Base-by-base conservation (phyloP, 2,888 invertebrate genomes). In the Chloromyia formosa region DNA sequence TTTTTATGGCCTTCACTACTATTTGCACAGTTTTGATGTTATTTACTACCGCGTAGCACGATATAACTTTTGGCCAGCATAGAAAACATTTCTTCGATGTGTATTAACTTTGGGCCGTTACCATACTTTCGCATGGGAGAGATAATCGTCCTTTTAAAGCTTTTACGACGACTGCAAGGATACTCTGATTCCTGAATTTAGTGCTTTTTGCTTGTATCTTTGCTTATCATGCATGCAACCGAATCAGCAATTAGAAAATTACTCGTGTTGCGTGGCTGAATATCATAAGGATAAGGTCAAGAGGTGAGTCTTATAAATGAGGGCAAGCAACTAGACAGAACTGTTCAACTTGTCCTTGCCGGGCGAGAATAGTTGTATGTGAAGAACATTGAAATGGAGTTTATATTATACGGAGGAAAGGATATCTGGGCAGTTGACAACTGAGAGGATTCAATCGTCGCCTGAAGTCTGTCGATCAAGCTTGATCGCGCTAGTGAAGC, bases 1-100 rank as follows among this genome's bases (percentile, higher is more conserved):
- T 76, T 76, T 64, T 74, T 76, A 76, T 68, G 73, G 53, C 45
- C 71, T 71, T 64, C 64, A 45, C 73, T 71, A 71, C 20, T 71
- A 74, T 56, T 72, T 74, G 71, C 58, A 56, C 35, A 66, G 71
- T 68, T 58, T 40, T 56, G 27, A 16, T 23, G 74, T 74, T 66
- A 74, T 71, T 68, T 74, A 66, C 73, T 74, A 66, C 71, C 76
- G 66, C 45, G 61, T 54, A 72, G 60, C 68, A 73, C 58, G 72
- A 72, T 72, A 76, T 72, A 40, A 40, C 56, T 71, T 71, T 56
- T 20, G 35, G 42, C 71, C 71, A 71, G 56, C 60, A 74, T 60
- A 75, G 69, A 75, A 49, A 75, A 73, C 74, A 68, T 75, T 61
- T 7, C 69, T 74, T 75, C 49, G 45, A 66, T 66, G 27, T 35